Percentiles rank a stretch among this genome's conserved stretches.
Evolutionary conservation across 2,113 vertebrate genomes (phyloP).

Genomic region (Eulacestoma nigropectus): DNA sequence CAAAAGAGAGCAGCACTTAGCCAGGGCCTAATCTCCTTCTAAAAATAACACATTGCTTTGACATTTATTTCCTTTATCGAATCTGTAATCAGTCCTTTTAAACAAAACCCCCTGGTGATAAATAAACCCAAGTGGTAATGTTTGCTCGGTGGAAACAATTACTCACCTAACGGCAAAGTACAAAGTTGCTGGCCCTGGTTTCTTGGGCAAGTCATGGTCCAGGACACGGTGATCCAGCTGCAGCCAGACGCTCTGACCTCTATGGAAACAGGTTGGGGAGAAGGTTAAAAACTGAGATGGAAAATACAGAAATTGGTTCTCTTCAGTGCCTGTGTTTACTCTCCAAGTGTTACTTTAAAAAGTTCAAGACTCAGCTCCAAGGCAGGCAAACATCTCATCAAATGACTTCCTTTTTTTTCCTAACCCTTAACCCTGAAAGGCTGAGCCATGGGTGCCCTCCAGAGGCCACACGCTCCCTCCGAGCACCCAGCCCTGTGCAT

Average conservation of each 20-base stretch:
- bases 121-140: not conserved
- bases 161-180: slow-evolving; percentile 90
- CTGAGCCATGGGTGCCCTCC: slow-evolving; percentile 65
- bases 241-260: slow-evolving; percentile 93
- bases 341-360: not conserved
- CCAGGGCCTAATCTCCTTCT: not conserved
- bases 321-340: accelerated
- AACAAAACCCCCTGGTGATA: not conserved
- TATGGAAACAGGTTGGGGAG: slow-evolving; percentile 52
- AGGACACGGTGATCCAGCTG: slow-evolving; percentile 94
- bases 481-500: not conserved
- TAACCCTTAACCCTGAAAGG: not conserved
- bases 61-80: slow-evolving; percentile 42
- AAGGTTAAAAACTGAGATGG: not conserved
- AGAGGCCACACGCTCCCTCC: slow-evolving; percentile 8
- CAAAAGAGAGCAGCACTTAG: not conserved
- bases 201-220: slow-evolving; percentile 93
- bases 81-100: not conserved
- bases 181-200: slow-evolving; percentile 79
- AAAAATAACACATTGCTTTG: not conserved
- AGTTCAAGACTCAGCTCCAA: not conserved
- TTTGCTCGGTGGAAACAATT: slow-evolving; percentile 17
- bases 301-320: not conserved
- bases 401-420: not conserved
- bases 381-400: not conserved